These are phyloP conservation scores for Tragelaphus strepsiceros DNA, from an alignment of 2,113 vertebrate species.

Conservation along the genomic window DNA sequence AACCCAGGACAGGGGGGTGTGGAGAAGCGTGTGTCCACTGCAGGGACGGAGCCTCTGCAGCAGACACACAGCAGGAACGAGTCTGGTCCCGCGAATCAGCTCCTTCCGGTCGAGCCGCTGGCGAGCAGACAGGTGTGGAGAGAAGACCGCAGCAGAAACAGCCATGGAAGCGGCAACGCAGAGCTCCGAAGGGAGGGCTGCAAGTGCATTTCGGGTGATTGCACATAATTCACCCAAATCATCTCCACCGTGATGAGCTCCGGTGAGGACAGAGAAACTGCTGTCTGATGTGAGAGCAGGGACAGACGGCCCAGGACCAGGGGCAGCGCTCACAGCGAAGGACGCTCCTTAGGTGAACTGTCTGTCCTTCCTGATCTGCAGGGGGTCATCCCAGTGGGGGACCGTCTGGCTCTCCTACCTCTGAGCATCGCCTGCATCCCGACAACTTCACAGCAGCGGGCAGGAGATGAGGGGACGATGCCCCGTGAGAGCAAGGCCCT, in stretches of 20 bases:
- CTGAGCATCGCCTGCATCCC: neutral
- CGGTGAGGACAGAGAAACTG: neutral
- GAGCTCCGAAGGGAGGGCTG: neutral
- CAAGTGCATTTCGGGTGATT: neutral
- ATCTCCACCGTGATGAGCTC: neutral
- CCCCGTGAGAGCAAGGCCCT: too few species aligned
- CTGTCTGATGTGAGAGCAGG: neutral
- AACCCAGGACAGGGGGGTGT: neutral
- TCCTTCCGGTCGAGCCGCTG: neutral
- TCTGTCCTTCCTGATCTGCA: neutral
- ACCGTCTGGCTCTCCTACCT: neutral
- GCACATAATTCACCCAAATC: neutral
- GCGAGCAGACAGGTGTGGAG: neutral
- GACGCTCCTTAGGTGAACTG: neutral
- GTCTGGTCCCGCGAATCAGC: neutral
- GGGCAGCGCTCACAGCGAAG: fast-evolving
- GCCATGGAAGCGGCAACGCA: neutral
- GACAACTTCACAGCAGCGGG: neutral
- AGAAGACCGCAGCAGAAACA: neutral
- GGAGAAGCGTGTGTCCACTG: neutral
- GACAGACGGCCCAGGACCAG: fast-evolving
- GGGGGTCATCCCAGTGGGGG: fast-evolving
- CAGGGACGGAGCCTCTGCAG: neutral
- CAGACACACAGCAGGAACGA: neutral
- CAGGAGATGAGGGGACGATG: neutral